A percentile compares a stretch with the other conserved stretches of the same genome.
Evolutionary conservation across 2,113 vertebrate genomes (phyloP).

Genomic region (Bambusicola thoracicus): DNA sequence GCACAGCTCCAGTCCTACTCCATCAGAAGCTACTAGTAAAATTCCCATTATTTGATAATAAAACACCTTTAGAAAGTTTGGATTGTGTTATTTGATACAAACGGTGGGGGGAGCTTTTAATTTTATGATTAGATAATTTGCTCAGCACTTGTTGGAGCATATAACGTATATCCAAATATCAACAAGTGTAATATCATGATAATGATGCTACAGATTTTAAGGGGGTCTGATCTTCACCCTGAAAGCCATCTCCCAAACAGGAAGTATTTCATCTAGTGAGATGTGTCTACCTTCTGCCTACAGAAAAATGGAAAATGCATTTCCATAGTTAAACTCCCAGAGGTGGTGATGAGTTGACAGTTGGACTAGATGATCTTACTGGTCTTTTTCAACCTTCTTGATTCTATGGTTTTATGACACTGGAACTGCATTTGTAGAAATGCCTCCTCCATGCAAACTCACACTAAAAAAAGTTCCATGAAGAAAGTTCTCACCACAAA

Average conservation of each 20-base stretch:
- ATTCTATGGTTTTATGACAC: too few species aligned
- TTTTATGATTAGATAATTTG: background rate
- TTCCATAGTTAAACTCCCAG: background rate
- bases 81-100: background rate
- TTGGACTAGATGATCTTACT: too few species aligned
- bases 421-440: background rate
- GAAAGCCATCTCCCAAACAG: background rate
- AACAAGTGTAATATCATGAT: background rate
- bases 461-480: background rate
- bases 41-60: background rate
- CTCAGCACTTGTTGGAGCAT: background rate
- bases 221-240: background rate
- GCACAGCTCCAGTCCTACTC: background rate
- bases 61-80: too few species aligned
- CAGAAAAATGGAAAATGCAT: background rate
- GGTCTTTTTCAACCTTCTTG: too few species aligned
- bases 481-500: background rate
- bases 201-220: background rate
- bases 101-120: background rate
- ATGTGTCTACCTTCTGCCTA: background rate
- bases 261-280: background rate
- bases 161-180: background rate
- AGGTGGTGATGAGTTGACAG: too few species aligned
- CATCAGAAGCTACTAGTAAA: background rate
- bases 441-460: background rate